Percentiles rank a stretch among this genome's conserved stretches.
Conservation (phyloP, 2,888 invertebrate species). For the Netelia inedita region DNA sequence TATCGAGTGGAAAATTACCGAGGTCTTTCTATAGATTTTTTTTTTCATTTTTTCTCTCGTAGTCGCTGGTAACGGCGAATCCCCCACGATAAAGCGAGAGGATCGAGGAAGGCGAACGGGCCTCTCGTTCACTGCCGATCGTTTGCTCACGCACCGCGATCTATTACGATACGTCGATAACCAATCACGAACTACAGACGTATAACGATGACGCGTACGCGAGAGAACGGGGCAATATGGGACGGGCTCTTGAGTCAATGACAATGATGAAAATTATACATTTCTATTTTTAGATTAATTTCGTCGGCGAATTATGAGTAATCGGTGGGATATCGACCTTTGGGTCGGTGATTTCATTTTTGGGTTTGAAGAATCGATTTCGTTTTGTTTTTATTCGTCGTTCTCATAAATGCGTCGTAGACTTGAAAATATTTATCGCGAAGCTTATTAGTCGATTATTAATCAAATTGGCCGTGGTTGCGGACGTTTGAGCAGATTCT, state of each 20-base stretch:
- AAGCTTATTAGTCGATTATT: no score
- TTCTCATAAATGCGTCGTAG: no score
- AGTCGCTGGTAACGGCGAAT: constrained; percentile 14
- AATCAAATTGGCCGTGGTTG: no score
- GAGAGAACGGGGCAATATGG: constrained; percentile 13
- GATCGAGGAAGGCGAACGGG: constrained; percentile 41
- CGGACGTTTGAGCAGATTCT: no score
- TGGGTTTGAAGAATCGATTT: no score
- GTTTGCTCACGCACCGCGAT: not conserved
- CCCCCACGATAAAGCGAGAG: constrained; percentile 35
- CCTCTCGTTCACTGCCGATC: constrained; percentile 29
- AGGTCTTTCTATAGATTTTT: constrained; percentile 32
- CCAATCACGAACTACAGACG: not conserved
- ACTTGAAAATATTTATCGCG: no score
- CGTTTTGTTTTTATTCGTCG: no score
- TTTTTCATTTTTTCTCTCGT: constrained; percentile 8
- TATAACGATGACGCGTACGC: not conserved
- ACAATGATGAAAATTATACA: not conserved
- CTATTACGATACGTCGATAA: constrained; percentile 3
- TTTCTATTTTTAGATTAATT: not conserved
- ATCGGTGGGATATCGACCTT: no score
- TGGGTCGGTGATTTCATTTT: no score
- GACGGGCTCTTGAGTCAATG: not conserved
- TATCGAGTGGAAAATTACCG: constrained; percentile 30
- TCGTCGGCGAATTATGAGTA: not conserved